Conservation (phyloP, 2,797 vertebrate species). For the Alfaro cultratus region DNA sequence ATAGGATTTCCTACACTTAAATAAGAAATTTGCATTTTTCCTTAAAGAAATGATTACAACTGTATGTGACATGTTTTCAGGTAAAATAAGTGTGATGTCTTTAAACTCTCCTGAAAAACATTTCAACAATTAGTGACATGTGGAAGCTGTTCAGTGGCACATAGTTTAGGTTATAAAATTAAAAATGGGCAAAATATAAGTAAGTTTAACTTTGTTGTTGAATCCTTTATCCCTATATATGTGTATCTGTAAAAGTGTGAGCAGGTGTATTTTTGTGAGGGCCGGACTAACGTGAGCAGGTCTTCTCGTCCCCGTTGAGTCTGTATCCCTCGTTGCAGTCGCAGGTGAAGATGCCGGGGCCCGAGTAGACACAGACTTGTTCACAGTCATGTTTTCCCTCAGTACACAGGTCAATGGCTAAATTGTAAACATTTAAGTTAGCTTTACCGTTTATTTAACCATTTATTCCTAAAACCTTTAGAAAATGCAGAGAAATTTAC, state of each 20-base stretch:
- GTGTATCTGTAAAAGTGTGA: neutral
- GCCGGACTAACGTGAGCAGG: constrained; percentile 83
- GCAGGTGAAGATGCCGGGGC: constrained; percentile 83
- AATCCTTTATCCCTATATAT: neutral
- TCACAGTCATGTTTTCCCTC: constrained; percentile 87
- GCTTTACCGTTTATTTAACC: neutral
- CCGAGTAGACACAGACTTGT: constrained; percentile 84
- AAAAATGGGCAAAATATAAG: neutral
- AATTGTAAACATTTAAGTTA: constrained; percentile 9
- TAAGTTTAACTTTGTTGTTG: neutral
- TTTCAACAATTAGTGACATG: neutral
- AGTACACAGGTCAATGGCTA: constrained; percentile 85
- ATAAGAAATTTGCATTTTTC: neutral
- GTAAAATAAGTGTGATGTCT: neutral
- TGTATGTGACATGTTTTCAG: neutral
- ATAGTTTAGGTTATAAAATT: neutral
- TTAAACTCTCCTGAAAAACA: neutral
- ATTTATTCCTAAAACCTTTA: neutral
- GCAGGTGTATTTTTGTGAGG: neutral
- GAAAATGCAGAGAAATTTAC: neutral
- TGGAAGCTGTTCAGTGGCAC: neutral
- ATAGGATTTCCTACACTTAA: neutral
- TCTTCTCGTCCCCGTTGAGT: constrained; percentile 86
- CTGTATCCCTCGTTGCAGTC: constrained; percentile 83
- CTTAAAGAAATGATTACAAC: neutral